phyloP scores from a whole-genome alignment of 2,888 invertebrate genomes.

The Scotopteryx bipunctaria region DNA sequence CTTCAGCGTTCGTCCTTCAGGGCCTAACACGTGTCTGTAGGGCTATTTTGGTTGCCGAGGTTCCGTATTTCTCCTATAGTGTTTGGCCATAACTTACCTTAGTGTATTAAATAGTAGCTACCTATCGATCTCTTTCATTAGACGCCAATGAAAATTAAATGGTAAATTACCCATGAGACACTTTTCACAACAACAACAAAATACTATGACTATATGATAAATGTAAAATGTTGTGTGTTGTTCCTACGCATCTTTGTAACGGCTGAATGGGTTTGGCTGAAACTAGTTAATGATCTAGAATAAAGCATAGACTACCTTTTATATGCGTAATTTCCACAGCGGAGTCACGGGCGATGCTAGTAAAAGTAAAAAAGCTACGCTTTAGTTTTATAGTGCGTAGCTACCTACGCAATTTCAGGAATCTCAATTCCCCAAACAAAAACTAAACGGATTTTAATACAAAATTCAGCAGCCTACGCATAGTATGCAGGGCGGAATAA shows the following conservation, averaged over 20 bases:
- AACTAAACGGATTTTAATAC: conserved; percentile 44
- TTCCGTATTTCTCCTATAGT: neutral
- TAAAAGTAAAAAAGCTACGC: neutral
- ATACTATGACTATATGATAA: no score
- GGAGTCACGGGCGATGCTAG: neutral
- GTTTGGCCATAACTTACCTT: neutral
- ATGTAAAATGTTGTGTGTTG: no score
- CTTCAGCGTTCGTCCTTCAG: conserved; percentile 13
- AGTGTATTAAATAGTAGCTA: no score
- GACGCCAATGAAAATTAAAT: no score
- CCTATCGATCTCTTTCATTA: no score
- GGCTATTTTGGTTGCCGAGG: neutral
- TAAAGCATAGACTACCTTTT: no score
- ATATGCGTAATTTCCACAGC: no score
- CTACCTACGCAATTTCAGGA: conserved; percentile 27
- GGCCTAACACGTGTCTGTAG: conserved; percentile 6
- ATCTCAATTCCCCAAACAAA: conserved; percentile 33
- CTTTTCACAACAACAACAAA: no score
- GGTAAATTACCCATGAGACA: no score
- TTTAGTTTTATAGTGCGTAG: neutral
- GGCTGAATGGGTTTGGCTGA: no score
- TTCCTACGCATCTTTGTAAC: no score
- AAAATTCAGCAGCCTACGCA: conserved; percentile 58
- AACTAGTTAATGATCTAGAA: no score
- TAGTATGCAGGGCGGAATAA: conserved; percentile 74